Base-by-base conservation (phyloP, 2,888 invertebrate species). In the Lithophane socia region DNA sequence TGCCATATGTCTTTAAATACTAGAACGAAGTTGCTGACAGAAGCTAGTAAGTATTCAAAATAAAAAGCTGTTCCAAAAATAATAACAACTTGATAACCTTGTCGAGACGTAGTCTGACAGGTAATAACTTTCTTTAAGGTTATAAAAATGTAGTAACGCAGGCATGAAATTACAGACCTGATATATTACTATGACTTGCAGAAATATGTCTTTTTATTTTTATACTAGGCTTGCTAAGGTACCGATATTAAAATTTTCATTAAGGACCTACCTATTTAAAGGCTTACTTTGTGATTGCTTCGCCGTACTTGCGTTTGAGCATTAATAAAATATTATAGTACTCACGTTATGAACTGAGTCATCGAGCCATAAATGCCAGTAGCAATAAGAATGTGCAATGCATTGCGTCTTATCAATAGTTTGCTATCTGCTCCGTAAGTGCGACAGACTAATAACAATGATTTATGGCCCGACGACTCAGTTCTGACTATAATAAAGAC, bases 111-210 rank as follows among this genome's bases (percentile, higher is more conserved):
- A 52, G 61, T 37, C 60, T 63, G 83, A 54, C 61, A 78, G 65
- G 52, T 68, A 70, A 80, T 83, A 60, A 67, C 58, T n/a, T 78
- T 78, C 5, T 60, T 83, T 67, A 64, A 71, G 44, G 58, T 54
- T 47, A 60, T 47, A 47, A 71, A 77, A 78, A 60, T 21, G n/a
- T 60, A 24, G 24, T 54, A 72, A 68, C 52, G 47, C 66, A 64
- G 44, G 83, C 83, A 83, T 80, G 63, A 83, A 78, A 80, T 80
- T 80, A 80, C 79, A 67, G 10, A n/a, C 24, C 58, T 83, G 72
- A 80, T 63, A 52, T 71, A 83, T 83, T 61, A 54, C 12, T 66
- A 24, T 71, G 78, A 83, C 63, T 71, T 54, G 52, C 67, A n/a
- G 24, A 77, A 70, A 80, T 75, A 77, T 69, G 37, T 42, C 21